Evolutionary conservation across 1,140 invertebrate genomes (phyloP), one percentile per base, ranked within the genome.

Genomic region (Sinella curviseta): DNA sequence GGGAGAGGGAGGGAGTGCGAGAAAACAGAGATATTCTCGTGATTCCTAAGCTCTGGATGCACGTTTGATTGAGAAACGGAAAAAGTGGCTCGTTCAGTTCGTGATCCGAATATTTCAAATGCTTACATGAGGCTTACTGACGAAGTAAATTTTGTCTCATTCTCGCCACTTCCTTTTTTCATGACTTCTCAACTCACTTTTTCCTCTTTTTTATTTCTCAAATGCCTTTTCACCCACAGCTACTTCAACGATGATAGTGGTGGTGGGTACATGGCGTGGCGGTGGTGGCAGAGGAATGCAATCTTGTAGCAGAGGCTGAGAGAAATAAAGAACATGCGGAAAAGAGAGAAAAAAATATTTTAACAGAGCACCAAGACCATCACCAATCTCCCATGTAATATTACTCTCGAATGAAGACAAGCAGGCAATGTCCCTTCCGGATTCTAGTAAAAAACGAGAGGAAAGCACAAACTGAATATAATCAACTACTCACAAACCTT

Each of bases 41-140:
- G 65, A 70, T 33, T 77, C 34, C 26, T 35, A 70, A 54, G 77
- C 77, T 36, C 28, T 57, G 39, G 34, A 31, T 57, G 73, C 77
- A 76, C 81, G 76, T 82, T 82, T 82, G 81, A 82, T 82, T 82
- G 81, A 82, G 81, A 82, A 82, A 80, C 78, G 81, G 76, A 78
- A 79, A 80, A 78, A 80, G 78, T 75, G 75, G 65, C 70, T 80
- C 77, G 76, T 80, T 80, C 70, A 24, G 31, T 76, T 77, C 81
- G 81, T 82, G 81, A 78, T 78, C 78, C 55, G 81, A 82, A 82
- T 82, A 80, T 78, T 78, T 80, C 78, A 79, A 57, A 78, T 77
- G 67, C 77, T 80, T 78, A 79, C 57, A 76, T 33, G 31, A 70
- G 77, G 39, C 35, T 30, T 48, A 70, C 75, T 78, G 35, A 73